A percentile compares a stretch with the other conserved stretches of the same genome.
Evolutionary conservation across 2,797 vertebrate genomes (phyloP).

Genomic region (Pseudochromis fuscus): DNA sequence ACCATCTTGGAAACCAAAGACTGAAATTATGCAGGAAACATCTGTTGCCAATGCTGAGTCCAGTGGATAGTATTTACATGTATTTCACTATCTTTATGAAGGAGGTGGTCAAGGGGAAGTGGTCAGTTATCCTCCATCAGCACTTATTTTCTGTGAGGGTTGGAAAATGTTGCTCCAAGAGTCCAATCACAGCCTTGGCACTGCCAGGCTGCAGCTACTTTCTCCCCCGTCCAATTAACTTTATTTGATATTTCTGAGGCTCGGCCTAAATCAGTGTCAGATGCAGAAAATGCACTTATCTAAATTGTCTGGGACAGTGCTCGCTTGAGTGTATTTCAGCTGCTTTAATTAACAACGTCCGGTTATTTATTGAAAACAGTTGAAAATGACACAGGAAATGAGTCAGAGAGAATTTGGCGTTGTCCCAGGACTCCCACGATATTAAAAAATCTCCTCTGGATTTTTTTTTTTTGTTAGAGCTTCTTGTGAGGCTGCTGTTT

Average conservation of each 20-base stretch:
- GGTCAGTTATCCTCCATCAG: conserved; percentile 70
- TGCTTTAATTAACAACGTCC: conserved; percentile 76
- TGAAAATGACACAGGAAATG: conserved; percentile 73
- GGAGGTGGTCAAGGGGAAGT: conserved; percentile 58
- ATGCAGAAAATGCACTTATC: conserved; percentile 81
- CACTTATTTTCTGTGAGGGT: conserved; percentile 70
- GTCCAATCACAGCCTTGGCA: conserved; percentile 75
- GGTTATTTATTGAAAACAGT: conserved; percentile 80
- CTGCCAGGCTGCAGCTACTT: conserved; percentile 61
- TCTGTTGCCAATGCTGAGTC: conserved; percentile 38
- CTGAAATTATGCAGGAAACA: conserved; percentile 29
- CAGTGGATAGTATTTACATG: conserved; percentile 45
- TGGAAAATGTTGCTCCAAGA: conserved; percentile 70
- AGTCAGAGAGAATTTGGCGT: conserved; percentile 58
- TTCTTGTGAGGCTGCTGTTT: conserved; percentile 25
- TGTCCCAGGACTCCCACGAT: conserved; percentile 21
- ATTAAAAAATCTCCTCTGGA: conserved; percentile 11
- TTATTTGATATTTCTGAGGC: conserved; percentile 81
- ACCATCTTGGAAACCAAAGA: conserved; percentile 6
- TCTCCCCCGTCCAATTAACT: conserved; percentile 77
- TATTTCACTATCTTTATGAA: conserved; percentile 58
- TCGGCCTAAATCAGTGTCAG: conserved; percentile 80
- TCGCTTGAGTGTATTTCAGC: conserved; percentile 75
- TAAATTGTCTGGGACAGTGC: conserved; percentile 81
- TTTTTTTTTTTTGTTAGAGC: conserved; percentile 11